Evolutionary conservation across 2,113 vertebrate genomes (phyloP).

Genomic region (Lasiurus borealis): DNA sequence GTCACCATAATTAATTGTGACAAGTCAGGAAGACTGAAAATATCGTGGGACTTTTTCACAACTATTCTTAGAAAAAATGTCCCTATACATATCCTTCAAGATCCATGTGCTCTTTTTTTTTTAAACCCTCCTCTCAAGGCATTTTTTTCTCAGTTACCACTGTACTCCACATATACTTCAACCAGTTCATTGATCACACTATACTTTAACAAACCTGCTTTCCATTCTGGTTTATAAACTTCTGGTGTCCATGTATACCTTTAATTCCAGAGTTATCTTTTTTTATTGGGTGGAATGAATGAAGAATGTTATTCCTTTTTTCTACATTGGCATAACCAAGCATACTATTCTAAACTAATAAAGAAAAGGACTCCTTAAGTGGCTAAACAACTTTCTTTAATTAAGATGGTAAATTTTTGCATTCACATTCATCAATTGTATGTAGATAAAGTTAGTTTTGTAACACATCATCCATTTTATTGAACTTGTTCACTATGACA

Average conservation of each 20-base stretch:
- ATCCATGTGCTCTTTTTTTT: neutral
- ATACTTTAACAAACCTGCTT: neutral
- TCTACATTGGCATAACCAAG: neutral
- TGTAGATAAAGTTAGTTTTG: neutral
- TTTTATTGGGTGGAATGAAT: neutral
- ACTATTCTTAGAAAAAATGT: neutral
- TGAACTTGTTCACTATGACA: neutral
- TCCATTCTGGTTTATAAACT: neutral
- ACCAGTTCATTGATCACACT: neutral
- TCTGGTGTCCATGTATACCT: neutral
- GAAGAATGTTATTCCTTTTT: conserved; percentile 28
- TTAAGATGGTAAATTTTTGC: neutral
- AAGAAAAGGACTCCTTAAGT: neutral
- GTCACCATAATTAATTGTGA: neutral
- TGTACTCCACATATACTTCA: neutral
- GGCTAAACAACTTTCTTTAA: neutral
- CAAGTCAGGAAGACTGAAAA: neutral
- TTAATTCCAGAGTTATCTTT: neutral
- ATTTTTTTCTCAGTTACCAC: neutral
- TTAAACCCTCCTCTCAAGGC: neutral
- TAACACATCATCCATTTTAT: neutral
- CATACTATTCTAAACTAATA: neutral
- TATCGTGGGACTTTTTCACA: neutral
- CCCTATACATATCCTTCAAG: neutral
- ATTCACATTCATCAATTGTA: conserved; percentile 8